Evolutionary conservation across 2,113 vertebrate genomes (phyloP).

Genomic region (Petaurus breviceps): DNA sequence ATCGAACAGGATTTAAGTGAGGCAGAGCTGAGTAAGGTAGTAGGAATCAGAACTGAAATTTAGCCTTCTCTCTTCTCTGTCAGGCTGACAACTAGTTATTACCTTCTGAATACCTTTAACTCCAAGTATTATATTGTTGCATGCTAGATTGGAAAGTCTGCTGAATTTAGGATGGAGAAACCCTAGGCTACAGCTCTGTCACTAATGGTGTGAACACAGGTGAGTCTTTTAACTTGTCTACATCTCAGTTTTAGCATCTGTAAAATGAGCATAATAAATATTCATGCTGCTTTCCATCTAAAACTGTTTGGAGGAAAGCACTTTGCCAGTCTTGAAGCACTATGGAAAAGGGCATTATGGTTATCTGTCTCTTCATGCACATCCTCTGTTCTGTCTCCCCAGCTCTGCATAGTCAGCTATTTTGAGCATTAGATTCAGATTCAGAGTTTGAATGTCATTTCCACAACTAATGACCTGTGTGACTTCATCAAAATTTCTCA

Average conservation of each 20-base stretch:
- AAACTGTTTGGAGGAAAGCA: not conserved
- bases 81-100: not conserved
- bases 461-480: not conserved
- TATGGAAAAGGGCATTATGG: not conserved
- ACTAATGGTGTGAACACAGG: not conserved
- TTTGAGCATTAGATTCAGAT: not conserved
- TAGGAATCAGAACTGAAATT: not conserved
- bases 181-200: not conserved
- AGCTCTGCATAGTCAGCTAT: not conserved
- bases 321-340: not conserved
- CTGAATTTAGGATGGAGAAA: not conserved
- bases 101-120: not conserved
- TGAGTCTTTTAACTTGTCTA: slow-evolving; percentile 5
- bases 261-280: not conserved
- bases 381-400: not conserved
- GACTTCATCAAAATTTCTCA: not conserved
- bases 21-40: not conserved
- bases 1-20: not conserved
- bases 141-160: not conserved
- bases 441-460: not conserved
- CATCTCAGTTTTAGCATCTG: slow-evolving; percentile 4
- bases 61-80: not conserved
- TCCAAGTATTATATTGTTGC: not conserved
- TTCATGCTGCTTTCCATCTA: not conserved
- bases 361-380: not conserved